These are phyloP conservation scores for Alauda arvensis DNA, from an alignment of 2,797 vertebrate genomes.

Conservation along the genomic window DNA sequence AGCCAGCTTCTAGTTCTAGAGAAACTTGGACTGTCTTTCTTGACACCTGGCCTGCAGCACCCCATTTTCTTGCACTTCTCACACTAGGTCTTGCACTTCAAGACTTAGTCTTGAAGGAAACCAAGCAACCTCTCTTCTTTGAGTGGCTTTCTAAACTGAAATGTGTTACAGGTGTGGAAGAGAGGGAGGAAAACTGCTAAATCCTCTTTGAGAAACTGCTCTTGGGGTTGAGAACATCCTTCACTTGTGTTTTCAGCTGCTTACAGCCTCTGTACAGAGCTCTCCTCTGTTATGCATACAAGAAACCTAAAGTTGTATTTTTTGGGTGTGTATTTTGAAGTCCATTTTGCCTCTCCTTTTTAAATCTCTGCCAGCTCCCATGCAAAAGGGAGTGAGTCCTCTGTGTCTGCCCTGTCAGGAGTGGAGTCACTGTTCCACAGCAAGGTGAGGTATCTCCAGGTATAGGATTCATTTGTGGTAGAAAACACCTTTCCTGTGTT, in stretches of 20 bases:
- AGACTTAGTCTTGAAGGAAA: neutral
- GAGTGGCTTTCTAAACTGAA: neutral
- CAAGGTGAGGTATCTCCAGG: neutral
- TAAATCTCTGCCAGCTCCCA: neutral
- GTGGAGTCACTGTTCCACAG: neutral
- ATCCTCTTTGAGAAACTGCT: neutral
- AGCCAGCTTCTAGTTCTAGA: neutral
- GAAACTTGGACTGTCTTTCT: neutral
- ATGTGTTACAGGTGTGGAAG: neutral
- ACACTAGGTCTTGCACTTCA: neutral
- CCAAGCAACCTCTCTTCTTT: neutral
- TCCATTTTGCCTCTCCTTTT: neutral
- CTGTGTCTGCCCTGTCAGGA: neutral
- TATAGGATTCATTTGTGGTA: neutral
- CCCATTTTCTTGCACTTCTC: neutral
- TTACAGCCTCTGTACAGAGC: neutral
- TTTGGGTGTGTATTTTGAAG: neutral
- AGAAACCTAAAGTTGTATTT: neutral
- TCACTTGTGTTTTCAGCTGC: neutral
- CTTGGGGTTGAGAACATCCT: neutral
- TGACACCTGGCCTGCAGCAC: neutral
- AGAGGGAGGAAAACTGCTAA: neutral
- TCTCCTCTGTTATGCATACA: rapidly evolving
- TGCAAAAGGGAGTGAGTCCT: neutral
- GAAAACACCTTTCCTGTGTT: neutral